These are phyloP conservation scores for Chlorodrepanis virens DNA, from an alignment of 2,113 vertebrate species.

Conservation along the genomic window DNA sequence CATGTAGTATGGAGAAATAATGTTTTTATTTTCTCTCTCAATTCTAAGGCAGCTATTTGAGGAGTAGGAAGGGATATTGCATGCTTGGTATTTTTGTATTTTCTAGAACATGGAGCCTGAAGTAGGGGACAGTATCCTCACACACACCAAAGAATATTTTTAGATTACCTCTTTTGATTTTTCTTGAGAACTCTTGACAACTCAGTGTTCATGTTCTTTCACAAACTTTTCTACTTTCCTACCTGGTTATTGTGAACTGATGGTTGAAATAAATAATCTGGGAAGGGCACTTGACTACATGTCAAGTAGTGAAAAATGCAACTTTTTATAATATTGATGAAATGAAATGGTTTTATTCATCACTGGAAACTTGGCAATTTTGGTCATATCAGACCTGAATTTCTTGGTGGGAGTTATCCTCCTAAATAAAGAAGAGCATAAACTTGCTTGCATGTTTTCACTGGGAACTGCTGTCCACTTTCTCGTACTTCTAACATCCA, in stretches of 20 bases:
- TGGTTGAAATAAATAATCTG: background rate
- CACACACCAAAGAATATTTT: background rate
- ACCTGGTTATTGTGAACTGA: background rate
- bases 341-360: background rate
- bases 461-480: background rate
- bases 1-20: background rate
- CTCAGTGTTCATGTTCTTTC: background rate
- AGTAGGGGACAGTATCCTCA: background rate
- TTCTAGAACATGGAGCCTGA: background rate
- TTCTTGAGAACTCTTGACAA: background rate
- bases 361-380: background rate
- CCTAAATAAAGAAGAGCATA: background rate
- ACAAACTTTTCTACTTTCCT: background rate
- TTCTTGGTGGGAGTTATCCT: background rate
- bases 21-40: constrained; percentile 28
- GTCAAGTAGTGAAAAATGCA: background rate
- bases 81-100: background rate
- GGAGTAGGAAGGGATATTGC: background rate
- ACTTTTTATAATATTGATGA: background rate
- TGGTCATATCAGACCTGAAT: background rate
- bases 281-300: background rate
- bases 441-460: background rate
- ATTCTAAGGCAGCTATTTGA: background rate
- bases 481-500: background rate
- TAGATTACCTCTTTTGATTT: background rate